Conservation (phyloP, 2,797 vertebrate species). For the Nannoperca obscura region DNA sequence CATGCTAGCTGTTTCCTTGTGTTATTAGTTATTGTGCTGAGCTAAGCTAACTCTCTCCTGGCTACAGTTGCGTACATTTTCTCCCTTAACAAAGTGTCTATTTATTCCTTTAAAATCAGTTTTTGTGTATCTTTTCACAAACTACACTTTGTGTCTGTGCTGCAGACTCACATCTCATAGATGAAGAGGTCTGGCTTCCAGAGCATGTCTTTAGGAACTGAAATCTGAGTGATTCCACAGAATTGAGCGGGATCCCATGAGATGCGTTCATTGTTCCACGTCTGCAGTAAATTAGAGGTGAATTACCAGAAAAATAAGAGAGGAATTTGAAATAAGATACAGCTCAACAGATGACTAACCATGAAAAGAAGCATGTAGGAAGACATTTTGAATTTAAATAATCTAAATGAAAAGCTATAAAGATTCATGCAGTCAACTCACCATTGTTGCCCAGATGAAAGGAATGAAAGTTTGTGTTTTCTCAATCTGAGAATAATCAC, state of each 20-base stretch:
- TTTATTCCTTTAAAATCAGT: neutral
- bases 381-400: neutral
- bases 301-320: neutral
- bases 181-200: slow-evolving; percentile 78
- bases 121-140: neutral
- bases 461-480: slow-evolving; percentile 82
- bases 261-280: slow-evolving; percentile 74
- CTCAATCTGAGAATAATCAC: slow-evolving; percentile 69
- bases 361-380: too few relatives aligned
- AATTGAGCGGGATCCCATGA: slow-evolving; percentile 77
- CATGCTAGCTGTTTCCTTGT: neutral
- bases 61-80: too few relatives aligned
- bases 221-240: slow-evolving; percentile 75
- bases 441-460: slow-evolving; percentile 69
- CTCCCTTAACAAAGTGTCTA: neutral
- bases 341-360: neutral
- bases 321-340: neutral
- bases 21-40: too few relatives aligned
- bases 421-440: slow-evolving; percentile 45
- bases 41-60: too few relatives aligned
- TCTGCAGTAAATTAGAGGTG: slow-evolving; percentile 45
- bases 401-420: neutral
- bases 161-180: slow-evolving; percentile 75
- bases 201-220: slow-evolving; percentile 69
- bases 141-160: neutral